These are phyloP conservation scores for Sturmia bella DNA, from an alignment of 2,888 invertebrate species.

Conservation along the genomic window DNA sequence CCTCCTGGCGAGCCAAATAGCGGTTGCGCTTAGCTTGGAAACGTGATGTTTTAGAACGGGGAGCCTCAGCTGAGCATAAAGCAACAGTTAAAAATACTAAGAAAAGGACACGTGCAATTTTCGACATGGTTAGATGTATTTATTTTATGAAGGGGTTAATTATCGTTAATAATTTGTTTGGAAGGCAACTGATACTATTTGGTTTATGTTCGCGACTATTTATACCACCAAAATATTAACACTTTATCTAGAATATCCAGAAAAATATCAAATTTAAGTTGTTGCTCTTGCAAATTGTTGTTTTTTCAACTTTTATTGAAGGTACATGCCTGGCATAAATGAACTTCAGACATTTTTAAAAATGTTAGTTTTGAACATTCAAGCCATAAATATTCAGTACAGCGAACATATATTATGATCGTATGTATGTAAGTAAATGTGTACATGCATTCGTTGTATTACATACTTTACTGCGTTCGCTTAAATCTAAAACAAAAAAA, in stretches of 20 bases:
- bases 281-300: conserved; percentile 37
- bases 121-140: conserved; percentile 73
- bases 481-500: no score
- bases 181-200: conserved; percentile 60
- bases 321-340: conserved; percentile 64
- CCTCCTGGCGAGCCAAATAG: conserved; percentile 76
- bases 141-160: conserved; percentile 12
- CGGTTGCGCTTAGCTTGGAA: conserved; percentile 73
- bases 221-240: conserved; percentile 47
- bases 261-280: conserved; percentile 38
- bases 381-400: neutral
- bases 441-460: no score
- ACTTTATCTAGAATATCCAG: conserved; percentile 50
- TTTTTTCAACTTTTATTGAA: conserved; percentile 46
- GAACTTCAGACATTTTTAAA: neutral
- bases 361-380: neutral
- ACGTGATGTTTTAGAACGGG: conserved; percentile 72
- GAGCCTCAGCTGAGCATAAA: conserved; percentile 72
- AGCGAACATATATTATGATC: conserved; percentile 41
- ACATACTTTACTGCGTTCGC: no score
- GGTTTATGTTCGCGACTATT: conserved; percentile 39
- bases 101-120: conserved; percentile 73
- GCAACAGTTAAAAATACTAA: conserved; percentile 68
- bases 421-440: neutral
- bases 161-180: conserved; percentile 43